Evolutionary conservation across 2,888 invertebrate species (phyloP), one percentile per base, ranked within the genome.

Genomic region (Zaprionus obscuricornis): DNA sequence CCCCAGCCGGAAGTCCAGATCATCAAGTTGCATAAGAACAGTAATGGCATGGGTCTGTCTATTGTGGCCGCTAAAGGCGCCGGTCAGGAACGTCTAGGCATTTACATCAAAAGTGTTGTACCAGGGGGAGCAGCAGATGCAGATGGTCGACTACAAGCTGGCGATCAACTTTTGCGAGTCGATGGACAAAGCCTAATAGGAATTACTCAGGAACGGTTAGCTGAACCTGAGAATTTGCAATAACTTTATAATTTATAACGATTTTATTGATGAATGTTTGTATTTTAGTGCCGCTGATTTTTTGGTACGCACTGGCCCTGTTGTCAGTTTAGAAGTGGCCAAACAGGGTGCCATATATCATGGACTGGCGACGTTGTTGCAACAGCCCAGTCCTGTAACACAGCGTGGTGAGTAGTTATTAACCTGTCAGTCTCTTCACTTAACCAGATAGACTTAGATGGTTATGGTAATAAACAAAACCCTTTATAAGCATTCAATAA

Each of bases 51-150:
- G 96, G 99, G 99, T 7, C 93, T 99, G 79, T 98, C 98, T 87
- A 99, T 99, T 84, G 98, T 99, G 2, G 99, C 99, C 6, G 99
- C 99, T 17, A 98, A 98, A 93, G 95, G 95, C 16, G 93, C 94
- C 42, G 94, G 94, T 2, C 95, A 96, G 87, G 93, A 94, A 83
- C 94, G 97, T 78, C 92, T 97, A 63, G 99, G 99, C 36, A 99
- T 99, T 89, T 99, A 99, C 91, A 98, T 99, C 70, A 99, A 99
- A 91, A 98, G 98, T 13, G 98, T 99, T 18, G 98, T 99, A 27
- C 95, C 97, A 60, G 98, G 96, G 50, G 97, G 97, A 29, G 96
- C 97, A 55, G 97, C 97, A 2, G 96, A 96, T 88, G 94, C 95
- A 54, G 98, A 99, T 92, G 98, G 98, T 0, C 93, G 98, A 42